phyloP scores from a whole-genome alignment of 2,113 vertebrate species.

The Dicrurus megarhynchus region DNA sequence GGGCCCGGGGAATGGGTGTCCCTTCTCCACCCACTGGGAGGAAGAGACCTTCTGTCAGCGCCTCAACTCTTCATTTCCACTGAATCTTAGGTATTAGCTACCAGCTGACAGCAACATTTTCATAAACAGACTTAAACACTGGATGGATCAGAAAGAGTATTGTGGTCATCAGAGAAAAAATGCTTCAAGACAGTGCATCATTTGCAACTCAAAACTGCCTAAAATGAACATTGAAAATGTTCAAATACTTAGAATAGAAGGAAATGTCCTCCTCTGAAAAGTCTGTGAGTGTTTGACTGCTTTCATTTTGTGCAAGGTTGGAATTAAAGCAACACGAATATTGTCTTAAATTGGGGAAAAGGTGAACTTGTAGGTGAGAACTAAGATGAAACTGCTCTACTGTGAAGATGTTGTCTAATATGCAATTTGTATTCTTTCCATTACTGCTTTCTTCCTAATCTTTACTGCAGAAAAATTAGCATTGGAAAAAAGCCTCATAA shows the following conservation, averaged over 20 bases:
- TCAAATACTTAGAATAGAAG: not conserved
- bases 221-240: not conserved
- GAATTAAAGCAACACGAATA: not conserved
- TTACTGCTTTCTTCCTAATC: not conserved
- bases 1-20: not conserved
- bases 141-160: not conserved
- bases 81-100: not conserved
- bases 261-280: not conserved
- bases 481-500: not conserved
- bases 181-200: not conserved
- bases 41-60: not conserved
- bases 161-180: not conserved
- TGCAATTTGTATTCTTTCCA: not conserved
- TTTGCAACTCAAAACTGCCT: not conserved
- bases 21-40: not conserved
- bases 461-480: not conserved
- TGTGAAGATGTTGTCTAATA: not conserved
- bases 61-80: not conserved
- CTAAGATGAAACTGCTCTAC: not conserved
- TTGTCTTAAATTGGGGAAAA: not conserved
- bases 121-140: fast-evolving
- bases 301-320: not conserved
- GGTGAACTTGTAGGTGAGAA: not conserved
- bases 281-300: not conserved
- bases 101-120: not conserved